Base-by-base conservation (phyloP, 2,888 invertebrate genomes). In the Rotaria socialis region DNA sequence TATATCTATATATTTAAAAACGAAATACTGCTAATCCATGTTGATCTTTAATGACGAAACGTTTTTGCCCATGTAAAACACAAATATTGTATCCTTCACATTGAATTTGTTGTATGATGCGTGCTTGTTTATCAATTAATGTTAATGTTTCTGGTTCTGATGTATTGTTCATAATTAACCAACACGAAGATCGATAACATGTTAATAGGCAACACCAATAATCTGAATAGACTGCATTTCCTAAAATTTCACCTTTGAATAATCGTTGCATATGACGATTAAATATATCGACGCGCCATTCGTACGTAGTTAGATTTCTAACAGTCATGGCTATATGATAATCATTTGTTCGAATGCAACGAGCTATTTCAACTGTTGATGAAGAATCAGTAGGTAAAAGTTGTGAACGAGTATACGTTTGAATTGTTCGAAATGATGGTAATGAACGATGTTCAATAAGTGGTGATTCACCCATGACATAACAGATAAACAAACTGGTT, bases 151-250 rank as follows among this genome's bases (percentile, higher is more conserved):
- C 60, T n/a, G 8, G 60, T 67, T 67, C 60, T 4, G 60, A 67
- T 67, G 60, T 67, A 67, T 67, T 67, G 16, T 67, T 67, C n/a
- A 67, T 67, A 35, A 67, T 14, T 67, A 67, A 67, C 60, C 60
- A 67, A 8, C 27, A 67, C 1, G 0, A 11, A 10, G 35, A 67
- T 67, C 60, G 60, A 67, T 35, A 67, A 14, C 27, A n/a, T 27
- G 60, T 67, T 35, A 67, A 67, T 67, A 67, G 22, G 35, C 60
- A 67, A 67, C 60, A 67, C 60, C 60, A 67, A 67, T 67, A 67
- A 35, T 67, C 60, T 10, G 60, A n/a, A 35, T 67, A 14, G 7
- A 16, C 27, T 27, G 60, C 60, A n/a, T 35, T 2, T 67, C 60
- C 60, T 10, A 67, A 35, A 35, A 67, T 10, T 67, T 67, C 60